Conservation (phyloP, 37 sponge, comb jelly and placozoan species). For the Haliclona indistincta region DNA sequence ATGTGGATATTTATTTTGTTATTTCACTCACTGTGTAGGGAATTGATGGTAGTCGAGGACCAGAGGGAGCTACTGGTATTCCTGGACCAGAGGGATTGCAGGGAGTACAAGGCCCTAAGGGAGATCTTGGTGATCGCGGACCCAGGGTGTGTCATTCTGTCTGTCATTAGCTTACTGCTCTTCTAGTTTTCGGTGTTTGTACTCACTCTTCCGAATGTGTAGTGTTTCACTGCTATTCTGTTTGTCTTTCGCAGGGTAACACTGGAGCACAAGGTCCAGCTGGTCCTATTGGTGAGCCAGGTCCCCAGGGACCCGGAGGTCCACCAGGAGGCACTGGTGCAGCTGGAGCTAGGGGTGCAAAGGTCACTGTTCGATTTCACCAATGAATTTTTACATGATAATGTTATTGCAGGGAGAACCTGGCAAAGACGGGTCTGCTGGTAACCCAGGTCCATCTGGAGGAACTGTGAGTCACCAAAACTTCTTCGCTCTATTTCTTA, state of each 20-base stretch:
- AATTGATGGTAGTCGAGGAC: slow-evolving; percentile 9
- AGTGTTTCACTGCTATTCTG: too few species aligned
- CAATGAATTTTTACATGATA: too few species aligned
- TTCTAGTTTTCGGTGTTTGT: too few species aligned
- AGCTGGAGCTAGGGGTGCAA: background rate
- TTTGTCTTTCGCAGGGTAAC: too few species aligned
- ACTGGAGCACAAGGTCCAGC: slow-evolving; percentile 28
- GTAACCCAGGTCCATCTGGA: background rate
- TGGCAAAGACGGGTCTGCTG: background rate
- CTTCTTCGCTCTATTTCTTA: background rate
- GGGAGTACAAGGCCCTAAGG: background rate
- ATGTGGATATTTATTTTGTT: too few species aligned
- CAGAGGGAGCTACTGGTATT: slow-evolving; percentile 18
- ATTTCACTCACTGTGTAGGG: background rate
- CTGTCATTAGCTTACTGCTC: too few species aligned
- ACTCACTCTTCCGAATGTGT: too few species aligned
- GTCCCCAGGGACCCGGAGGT: slow-evolving; percentile 26
- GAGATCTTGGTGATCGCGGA: slow-evolving; percentile 6
- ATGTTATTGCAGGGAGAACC: background rate
- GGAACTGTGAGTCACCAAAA: background rate
- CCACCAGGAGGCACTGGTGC: background rate
- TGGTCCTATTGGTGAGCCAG: slow-evolving; percentile 17
- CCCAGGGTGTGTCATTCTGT: background rate
- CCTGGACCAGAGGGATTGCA: slow-evolving; percentile 13
- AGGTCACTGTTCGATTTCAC: background rate